Base-by-base conservation (phyloP, 2,888 invertebrate genomes). In the Adelphocoris suturalis region DNA sequence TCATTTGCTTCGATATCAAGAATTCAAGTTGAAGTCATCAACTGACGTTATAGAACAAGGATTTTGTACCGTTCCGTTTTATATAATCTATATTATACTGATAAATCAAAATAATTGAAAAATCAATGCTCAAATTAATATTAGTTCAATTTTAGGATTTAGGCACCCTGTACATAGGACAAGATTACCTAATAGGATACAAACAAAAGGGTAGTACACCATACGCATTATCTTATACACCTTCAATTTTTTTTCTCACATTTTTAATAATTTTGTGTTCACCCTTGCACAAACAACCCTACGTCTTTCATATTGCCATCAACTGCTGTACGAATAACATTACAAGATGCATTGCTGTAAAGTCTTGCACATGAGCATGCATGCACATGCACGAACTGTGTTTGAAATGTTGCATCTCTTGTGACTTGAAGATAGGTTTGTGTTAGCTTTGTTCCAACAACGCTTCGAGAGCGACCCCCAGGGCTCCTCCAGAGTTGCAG, bases 1-100 rank as follows among this genome's bases (percentile, higher is more conserved):
- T 75, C 86, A 27, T 86, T 86, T 76, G 86, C 86, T 13, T 76
- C 86, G 27, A 86, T 86, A 27, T 86, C 86, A 86, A 86, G 86
- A 86, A 86, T 86, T 16, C 86, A 48, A 86, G 86, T 86, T 47
- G 86, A 86, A 75, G 86, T 86, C 86, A 76, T 86, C 86, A 76
- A 76, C 47, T 86, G 55, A 55, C 55, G 19, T 82, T 27, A 47
- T 23, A 68, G 68, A 13, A 19, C 68, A 68, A 68, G 23, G 13
- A 68, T 27, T 68, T 19, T 0, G 0, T 23, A 68, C 9, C 61
- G 3, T 4, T 23, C 23, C 2, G 57, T 68, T 68, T 68, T 68
- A 68, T 68, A 68, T 68, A 2, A 68, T 11, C 12, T 68, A 68
- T 23, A 68, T 23, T 23, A 23, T 27, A 68, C 9, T 11, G 12